Evolutionary conservation across 2,797 vertebrate species (phyloP), one percentile per base, ranked within the genome.

Genomic region (Lithobates sylvaticus): DNA sequence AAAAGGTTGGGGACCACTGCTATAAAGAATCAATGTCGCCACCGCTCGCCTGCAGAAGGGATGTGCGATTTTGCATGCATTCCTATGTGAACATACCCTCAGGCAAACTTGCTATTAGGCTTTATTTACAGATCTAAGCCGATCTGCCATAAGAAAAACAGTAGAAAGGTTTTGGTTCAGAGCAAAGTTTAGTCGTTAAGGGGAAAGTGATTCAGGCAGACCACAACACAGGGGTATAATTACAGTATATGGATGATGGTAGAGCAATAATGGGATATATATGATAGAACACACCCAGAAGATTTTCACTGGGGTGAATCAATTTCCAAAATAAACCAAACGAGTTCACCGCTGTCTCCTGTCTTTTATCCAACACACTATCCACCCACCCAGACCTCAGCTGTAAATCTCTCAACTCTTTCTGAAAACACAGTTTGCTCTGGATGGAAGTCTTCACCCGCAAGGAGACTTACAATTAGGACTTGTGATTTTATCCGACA

Each of bases 311-410:
- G 29, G 65, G 39, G 39, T 32, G 77, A 67, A 79, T 47, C 65
- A 18, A 29, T 42, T 27, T 79, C 77, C 77, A 79, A 79, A 79
- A 79, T 13, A 79, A 39, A 79, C 77, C 69, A 23, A 29, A 2
- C 6, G 26, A 68, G 39, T 65, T 3, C 77, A 69, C 39, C 77
- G 26, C 77, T 47, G 65, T 47, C 65, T 78, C 76, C 76, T 78
- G 64, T 47, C 34, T 27, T 69, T 26, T 9, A 50, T 69, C 64
- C 77, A 78, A 44, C n/a, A 16, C 15, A 16, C 36, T 9, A 44
- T 36, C 61, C n/a, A 44, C 36, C 61, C n/a, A 47, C 27, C 77
- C 77, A 69, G 42, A 21, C 64, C 21, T 18, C 15, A 13, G 44
- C 15, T 65, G 13, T 44, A 65, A n/a, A 69, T 50, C 65, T 36